Evolutionary conservation across 2,113 vertebrate species (phyloP).

Genomic region (Elephantulus edwardii): DNA sequence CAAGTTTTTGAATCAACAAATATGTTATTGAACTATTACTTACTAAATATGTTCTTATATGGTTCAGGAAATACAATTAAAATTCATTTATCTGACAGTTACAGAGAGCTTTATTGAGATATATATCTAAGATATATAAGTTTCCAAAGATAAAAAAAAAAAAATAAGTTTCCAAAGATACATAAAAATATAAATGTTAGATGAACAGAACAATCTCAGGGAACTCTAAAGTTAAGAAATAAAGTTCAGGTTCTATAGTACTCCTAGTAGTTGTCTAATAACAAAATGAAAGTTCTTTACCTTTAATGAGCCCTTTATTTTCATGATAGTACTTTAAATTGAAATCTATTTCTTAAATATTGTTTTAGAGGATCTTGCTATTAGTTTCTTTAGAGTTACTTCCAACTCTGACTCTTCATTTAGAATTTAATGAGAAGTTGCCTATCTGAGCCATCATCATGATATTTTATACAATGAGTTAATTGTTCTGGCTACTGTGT

Average conservation of each 20-base stretch:
- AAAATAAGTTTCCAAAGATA: slow-evolving; percentile 71
- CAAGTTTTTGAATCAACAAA: slow-evolving; percentile 77
- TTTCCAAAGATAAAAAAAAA: too few relatives aligned
- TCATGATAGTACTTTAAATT: slow-evolving; percentile 71
- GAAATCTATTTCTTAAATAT: slow-evolving; percentile 70
- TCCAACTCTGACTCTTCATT: background rate
- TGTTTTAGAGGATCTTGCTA: slow-evolving; percentile 62
- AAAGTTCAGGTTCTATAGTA: slow-evolving; percentile 76
- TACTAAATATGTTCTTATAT: slow-evolving; percentile 59
- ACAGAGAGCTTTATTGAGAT: slow-evolving; percentile 73
- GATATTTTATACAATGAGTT: background rate
- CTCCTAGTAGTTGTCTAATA: slow-evolving; percentile 74
- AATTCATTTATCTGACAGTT: slow-evolving; percentile 76
- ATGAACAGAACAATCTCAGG: slow-evolving; percentile 69
- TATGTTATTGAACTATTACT: slow-evolving; percentile 67
- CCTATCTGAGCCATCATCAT: background rate
- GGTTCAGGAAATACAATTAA: slow-evolving; percentile 69
- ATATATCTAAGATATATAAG: slow-evolving; percentile 72
- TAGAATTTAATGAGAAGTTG: background rate
- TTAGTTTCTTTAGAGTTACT: background rate
- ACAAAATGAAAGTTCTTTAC: slow-evolving; percentile 75
- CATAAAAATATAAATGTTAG: slow-evolving; percentile 74
- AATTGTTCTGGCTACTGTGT: background rate
- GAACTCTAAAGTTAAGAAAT: slow-evolving; percentile 68
- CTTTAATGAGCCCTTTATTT: slow-evolving; percentile 79